Evolutionary conservation across 2,797 vertebrate species (phyloP), one percentile per base, ranked within the genome.

Genomic region (Amblyraja radiata): DNA sequence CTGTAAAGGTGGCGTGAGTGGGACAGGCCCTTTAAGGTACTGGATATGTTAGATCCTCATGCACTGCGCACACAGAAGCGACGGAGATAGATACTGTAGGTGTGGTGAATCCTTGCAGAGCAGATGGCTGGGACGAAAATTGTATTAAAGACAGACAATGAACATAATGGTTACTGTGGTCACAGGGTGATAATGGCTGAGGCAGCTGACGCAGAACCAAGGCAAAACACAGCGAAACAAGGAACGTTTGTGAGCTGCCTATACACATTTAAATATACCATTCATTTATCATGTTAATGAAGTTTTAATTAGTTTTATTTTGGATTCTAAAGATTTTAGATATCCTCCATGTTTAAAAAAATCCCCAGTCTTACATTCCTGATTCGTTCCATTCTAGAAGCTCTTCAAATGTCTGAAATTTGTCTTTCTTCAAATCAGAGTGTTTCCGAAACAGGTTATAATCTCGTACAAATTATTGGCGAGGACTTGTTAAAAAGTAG

Each of bases 221-320:
- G 90, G 71, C 32, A 21, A 92, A 92, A 58, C 71, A 76, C 71
- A 76, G 25, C 28, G 39, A 92, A 92, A 76, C 90, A 92, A 74
- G 90, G 71, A 74, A 58, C 71, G 74, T 46, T 73, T 92, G 90
- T 76, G 90, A 92, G 90, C 73, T 74, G 73, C 14, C 71, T 46
- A 76, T 76, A 92, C 71, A 92, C 28, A 76, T 92, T 74, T 46
- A 92, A 92, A 92, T 74, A 92, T 13, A 92, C 71, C 90, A 74
- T 39, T 92, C 54, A 14, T 46, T 92, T 92, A 76, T 92, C 46
- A 92, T 76, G 90, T 74, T 92, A 92, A 76, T 92, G 36, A 11
- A 25, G 36, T 74, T 74, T 74, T 76, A 92, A 92, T 92, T 46
- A 58, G 32, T 58, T 32, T 92, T 28, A 74, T 92, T 91, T 91